Percentiles rank a stretch among this genome's conserved stretches.
These are phyloP conservation scores for Drosophila saltans DNA, from an alignment of 1,140 invertebrate genomes.

Conservation along the genomic window DNA sequence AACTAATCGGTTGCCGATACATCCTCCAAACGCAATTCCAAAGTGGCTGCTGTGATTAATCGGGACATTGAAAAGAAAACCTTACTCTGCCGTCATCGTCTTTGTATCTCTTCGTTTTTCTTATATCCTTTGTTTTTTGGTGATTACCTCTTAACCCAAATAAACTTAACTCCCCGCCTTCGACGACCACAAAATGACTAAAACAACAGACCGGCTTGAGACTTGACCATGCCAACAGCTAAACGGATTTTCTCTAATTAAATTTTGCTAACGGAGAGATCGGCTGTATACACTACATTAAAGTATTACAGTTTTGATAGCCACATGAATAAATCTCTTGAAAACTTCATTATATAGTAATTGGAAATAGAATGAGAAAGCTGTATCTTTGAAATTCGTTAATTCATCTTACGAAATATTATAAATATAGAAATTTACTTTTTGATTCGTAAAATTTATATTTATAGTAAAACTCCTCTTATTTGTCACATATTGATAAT, in stretches of 20 bases:
- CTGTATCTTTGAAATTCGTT: too few species aligned
- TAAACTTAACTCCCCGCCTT: slow-evolving; percentile 35
- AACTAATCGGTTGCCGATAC: not conserved
- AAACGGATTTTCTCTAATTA: slow-evolving; percentile 41
- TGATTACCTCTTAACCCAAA: slow-evolving; percentile 57
- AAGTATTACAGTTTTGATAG: not conserved
- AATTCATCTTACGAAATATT: too few species aligned
- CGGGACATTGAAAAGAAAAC: slow-evolving; percentile 30
- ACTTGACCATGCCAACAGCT: slow-evolving; percentile 11
- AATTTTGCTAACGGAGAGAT: slow-evolving; percentile 17
- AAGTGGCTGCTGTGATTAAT: slow-evolving; percentile 41
- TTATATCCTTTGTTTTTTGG: not conserved
- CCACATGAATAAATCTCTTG: not conserved
- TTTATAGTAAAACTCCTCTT: too few species aligned
- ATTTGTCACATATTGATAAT: too few species aligned
- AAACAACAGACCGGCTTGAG: slow-evolving; percentile 5
- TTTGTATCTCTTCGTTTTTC: slow-evolving; percentile 8
- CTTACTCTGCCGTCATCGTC: not conserved
- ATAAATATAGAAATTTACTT: too few species aligned
- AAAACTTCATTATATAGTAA: too few species aligned
- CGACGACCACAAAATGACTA: slow-evolving; percentile 34
- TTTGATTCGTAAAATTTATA: too few species aligned
- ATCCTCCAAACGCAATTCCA: not conserved
- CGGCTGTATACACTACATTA: not conserved
- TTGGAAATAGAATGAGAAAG: too few species aligned